Evolutionary conservation across 2,888 invertebrate species (phyloP).

Genomic region (Leptinotarsa haldemani): DNA sequence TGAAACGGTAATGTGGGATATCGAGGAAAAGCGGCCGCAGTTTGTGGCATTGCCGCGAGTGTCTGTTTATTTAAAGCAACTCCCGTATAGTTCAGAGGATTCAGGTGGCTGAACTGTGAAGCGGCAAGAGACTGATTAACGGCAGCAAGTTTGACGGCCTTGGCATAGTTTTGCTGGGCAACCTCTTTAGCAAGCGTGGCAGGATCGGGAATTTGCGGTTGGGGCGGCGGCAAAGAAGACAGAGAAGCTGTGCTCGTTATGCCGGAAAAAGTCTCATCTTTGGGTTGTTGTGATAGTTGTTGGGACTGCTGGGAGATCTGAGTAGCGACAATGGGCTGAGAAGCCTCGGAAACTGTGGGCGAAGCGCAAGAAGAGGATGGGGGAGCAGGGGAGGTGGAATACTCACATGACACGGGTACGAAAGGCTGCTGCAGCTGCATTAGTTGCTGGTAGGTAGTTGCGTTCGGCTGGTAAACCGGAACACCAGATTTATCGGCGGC

Average conservation of each 20-base stretch:
- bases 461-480: constrained; percentile 94
- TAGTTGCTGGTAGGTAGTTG: constrained; percentile 93
- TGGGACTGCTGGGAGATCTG: constrained; percentile 43
- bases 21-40: constrained; percentile 57
- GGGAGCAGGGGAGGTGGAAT: constrained; percentile 79
- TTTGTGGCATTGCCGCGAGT: constrained; percentile 63
- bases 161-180: constrained; percentile 85
- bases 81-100: constrained; percentile 77
- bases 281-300: constrained; percentile 52
- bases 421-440: constrained; percentile 95
- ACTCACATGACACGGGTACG: constrained; percentile 99
- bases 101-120: constrained; percentile 64
- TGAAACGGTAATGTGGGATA: constrained; percentile 59
- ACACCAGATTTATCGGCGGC: constrained; percentile 96
- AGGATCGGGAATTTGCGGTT: constrained; percentile 68
- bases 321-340: constrained; percentile 59
- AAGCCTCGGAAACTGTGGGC: constrained; percentile 58
- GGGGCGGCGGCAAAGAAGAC: constrained; percentile 41
- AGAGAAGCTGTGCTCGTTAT: constrained; percentile 43
- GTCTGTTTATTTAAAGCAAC: constrained; percentile 77
- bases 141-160: constrained; percentile 75
- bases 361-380: constrained; percentile 57
- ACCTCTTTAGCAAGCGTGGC: constrained; percentile 82
- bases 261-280: constrained; percentile 56
- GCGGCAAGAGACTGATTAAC: constrained; percentile 55